A percentile compares a stretch with the other conserved stretches of the same genome.
Evolutionary conservation across 2,113 vertebrate species (phyloP).

Genomic region (Morone chrysops): DNA sequence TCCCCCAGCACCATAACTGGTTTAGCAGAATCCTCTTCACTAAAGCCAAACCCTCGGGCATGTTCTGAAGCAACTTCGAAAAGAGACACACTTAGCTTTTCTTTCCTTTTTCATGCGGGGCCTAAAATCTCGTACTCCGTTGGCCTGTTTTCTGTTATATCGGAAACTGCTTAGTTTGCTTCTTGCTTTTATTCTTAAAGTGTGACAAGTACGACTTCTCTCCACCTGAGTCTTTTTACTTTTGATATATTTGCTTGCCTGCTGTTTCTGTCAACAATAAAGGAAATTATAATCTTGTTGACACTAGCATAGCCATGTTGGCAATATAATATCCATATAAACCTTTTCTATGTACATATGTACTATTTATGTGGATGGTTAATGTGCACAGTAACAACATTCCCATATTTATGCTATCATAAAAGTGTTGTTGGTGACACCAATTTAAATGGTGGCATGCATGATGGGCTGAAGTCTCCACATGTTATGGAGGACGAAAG

Average conservation of each 20-base stretch:
- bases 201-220: not conserved
- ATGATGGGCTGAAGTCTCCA: not conserved
- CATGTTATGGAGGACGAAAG: no score
- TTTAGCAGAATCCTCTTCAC: slow-evolving; percentile 56
- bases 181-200: not conserved
- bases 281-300: not conserved
- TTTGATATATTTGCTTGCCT: not conserved
- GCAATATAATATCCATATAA: no score
- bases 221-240: not conserved
- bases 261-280: not conserved
- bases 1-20: slow-evolving; percentile 37
- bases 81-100: slow-evolving; percentile 40
- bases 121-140: slow-evolving; percentile 26
- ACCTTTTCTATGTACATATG: not conserved
- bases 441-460: not conserved
- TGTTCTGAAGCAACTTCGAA: slow-evolving; percentile 59
- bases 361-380: no score
- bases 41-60: slow-evolving; percentile 65
- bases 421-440: not conserved
- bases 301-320: not conserved
- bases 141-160: slow-evolving; percentile 20
- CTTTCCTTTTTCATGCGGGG: slow-evolving; percentile 18
- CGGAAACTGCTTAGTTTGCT: slow-evolving; percentile 22
- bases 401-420: no score
- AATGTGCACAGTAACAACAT: no score